Evolutionary conservation across 2,888 invertebrate species (phyloP).

Genomic region (Heteromyza rotundicornis): DNA sequence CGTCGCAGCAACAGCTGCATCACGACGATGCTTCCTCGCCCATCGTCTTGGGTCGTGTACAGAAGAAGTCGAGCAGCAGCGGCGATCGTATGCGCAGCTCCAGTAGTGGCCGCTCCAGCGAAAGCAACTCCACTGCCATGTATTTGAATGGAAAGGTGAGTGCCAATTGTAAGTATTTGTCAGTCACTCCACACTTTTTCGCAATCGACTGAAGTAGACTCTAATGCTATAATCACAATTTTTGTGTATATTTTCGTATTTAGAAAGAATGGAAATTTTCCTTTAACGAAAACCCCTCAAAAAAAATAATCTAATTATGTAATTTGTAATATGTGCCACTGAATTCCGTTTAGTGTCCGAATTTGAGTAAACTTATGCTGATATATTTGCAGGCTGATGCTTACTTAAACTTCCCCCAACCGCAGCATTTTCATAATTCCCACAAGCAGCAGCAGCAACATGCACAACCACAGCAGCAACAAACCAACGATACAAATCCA

Average conservation of each 20-base stretch:
- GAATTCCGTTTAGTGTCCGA: slow-evolving; percentile 1
- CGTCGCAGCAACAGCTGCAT: slow-evolving; percentile 26
- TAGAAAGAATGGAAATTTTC: too few species aligned
- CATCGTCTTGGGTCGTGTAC: slow-evolving; percentile 53
- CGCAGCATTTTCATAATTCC: slow-evolving; percentile 49
- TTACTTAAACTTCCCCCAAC: slow-evolving; percentile 54
- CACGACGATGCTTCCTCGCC: slow-evolving; percentile 49
- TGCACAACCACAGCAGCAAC: slow-evolving; percentile 38
- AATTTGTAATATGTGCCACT: not conserved
- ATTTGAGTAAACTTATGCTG: slow-evolving; percentile 3
- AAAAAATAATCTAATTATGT: not conserved
- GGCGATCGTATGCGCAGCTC: slow-evolving; percentile 30
- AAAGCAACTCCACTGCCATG: slow-evolving; percentile 26
- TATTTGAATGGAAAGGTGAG: slow-evolving; percentile 59
- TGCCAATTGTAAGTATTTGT: slow-evolving; percentile 51
- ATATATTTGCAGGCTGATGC: slow-evolving; percentile 51
- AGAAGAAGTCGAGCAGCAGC: slow-evolving; percentile 41
- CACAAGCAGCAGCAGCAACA: slow-evolving; percentile 32
- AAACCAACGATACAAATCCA: slow-evolving; percentile 53
- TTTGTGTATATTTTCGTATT: too few species aligned
- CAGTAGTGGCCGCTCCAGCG: slow-evolving; percentile 31
- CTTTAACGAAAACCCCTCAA: too few species aligned
- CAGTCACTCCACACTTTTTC: too few species aligned
- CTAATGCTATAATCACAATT: too few species aligned
- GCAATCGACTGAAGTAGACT: too few species aligned